A percentile compares a stretch with the other conserved stretches of the same genome.
These are phyloP conservation scores for Sebastes cheni DNA, from an alignment of 2,797 vertebrate genomes.

Conservation along the genomic window DNA sequence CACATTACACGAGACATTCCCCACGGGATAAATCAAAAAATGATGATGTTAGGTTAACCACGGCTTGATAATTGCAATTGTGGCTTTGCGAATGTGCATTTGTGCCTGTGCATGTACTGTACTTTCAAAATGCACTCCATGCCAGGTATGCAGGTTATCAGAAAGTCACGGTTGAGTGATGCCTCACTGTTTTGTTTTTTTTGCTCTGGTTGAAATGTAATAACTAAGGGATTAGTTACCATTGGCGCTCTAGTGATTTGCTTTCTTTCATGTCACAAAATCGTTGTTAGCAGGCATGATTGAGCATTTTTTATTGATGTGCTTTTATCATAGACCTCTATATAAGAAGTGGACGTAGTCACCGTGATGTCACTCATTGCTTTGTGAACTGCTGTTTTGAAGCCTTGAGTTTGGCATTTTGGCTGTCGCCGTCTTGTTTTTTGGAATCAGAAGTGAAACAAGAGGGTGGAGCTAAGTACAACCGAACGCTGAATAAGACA, in stretches of 20 bases:
- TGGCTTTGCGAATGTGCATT: constrained; percentile 40
- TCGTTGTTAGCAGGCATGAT: constrained; percentile 1
- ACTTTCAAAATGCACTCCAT: constrained; percentile 18
- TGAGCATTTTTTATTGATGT: not conserved
- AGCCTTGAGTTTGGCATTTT: not conserved
- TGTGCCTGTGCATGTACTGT: constrained; percentile 5
- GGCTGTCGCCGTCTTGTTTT: not conserved
- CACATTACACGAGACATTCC: constrained; percentile 69
- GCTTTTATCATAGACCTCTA: not conserved
- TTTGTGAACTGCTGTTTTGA: not conserved
- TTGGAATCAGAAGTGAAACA: too few relatives aligned
- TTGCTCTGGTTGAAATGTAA: constrained; percentile 20
- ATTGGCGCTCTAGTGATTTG: constrained; percentile 14
- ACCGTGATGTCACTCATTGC: too few relatives aligned
- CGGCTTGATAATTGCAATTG: constrained; percentile 60
- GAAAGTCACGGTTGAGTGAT: constrained; percentile 47
- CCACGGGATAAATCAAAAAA: constrained; percentile 74
- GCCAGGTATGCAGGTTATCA: constrained; percentile 49
- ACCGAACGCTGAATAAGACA: not conserved
- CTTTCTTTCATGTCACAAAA: constrained; percentile 9
- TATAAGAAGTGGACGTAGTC: too few relatives aligned
- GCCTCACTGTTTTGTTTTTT: not conserved
- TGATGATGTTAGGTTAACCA: constrained; percentile 66
- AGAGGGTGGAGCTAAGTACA: not conserved
- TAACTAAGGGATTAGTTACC: not conserved